Base-by-base conservation (phyloP, 2,888 invertebrate genomes). In the Adela reaumurella region DNA sequence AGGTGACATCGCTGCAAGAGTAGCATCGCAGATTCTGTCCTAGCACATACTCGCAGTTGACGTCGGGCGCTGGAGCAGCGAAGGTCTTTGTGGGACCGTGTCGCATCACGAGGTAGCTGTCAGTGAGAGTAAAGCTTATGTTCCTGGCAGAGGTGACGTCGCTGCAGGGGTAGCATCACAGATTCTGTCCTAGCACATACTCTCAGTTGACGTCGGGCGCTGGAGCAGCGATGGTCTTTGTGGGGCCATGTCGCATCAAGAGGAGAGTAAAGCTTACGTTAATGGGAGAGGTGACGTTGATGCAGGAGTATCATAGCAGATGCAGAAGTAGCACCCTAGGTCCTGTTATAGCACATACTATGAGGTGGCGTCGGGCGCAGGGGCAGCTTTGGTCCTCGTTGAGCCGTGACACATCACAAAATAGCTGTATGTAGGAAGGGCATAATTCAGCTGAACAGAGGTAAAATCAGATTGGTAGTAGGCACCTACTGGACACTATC, bases 111-210 rank as follows among this genome's bases (percentile, higher is more conserved):
- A 98, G 82, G 67, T 92, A 99, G n/a, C 94, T 93, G 68, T 98
- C 98, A n/a, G n/a, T n/a, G n/a, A n/a, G n/a, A n/a, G n/a, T n/a
- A n/a, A n/a, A n/a, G n/a, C 88, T 84, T 74, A 96, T 96, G 82
- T 99, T 91, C 58, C 97, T 97, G 0, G 99, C 99, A 10, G 97
- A 98, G 0, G 97, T 97, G 48, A 99, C 91, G 74, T 99, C 99
- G 69, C 94, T 97, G 69, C 99, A 99, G 77, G 97, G 99, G 67
- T 99, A 99, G 65, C 99, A 99, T 0, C 97, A 98, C 2, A 99
- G 82, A 56, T 89, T 81, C 17, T 80, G 68, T 1, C n/a, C 96
- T 1, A 82, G 63, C 19, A 93, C 82, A 51, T 71, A n/a, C n/a
- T n/a, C n/a, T n/a, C n/a, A 58, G 56, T 70, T 74, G 0, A 81